Evolutionary conservation across 2,888 invertebrate genomes (phyloP).

Genomic region (Diarsia brunnea): DNA sequence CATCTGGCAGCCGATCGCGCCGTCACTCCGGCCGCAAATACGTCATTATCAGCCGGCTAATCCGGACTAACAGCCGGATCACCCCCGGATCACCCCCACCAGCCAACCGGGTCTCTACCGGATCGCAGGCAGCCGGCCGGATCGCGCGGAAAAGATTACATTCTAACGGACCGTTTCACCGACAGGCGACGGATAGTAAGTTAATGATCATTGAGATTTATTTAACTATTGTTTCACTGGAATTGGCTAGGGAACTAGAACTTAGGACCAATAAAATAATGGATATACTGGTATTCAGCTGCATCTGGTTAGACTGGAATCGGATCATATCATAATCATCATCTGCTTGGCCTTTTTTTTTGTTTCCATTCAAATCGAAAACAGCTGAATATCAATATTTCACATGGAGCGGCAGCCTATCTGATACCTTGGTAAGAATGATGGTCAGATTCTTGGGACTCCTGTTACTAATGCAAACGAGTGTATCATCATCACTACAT

Average conservation of each 20-base stretch:
- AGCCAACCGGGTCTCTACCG: slow-evolving; percentile 20
- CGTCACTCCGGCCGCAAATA: slow-evolving; percentile 63
- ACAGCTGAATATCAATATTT: not conserved
- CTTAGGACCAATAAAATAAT: too few relatives aligned
- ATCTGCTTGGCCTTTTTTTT: not conserved
- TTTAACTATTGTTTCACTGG: slow-evolving; percentile 35
- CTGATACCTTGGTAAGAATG: too few relatives aligned
- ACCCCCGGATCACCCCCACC: slow-evolving; percentile 18
- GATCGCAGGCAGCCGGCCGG: slow-evolving; percentile 44
- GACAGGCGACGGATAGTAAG: slow-evolving; percentile 49
- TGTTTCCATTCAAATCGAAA: not conserved
- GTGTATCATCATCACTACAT: too few relatives aligned
- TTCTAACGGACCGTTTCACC: slow-evolving; percentile 62
- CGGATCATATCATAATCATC: not conserved
- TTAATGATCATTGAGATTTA: slow-evolving; percentile 60
- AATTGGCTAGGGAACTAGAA: slow-evolving; percentile 2
- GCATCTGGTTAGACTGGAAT: not conserved
- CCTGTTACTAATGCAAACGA: too few relatives aligned
- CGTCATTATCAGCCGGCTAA: slow-evolving; percentile 65
- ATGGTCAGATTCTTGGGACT: too few relatives aligned
- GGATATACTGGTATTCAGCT: not conserved
- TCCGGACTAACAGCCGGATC: slow-evolving; percentile 58
- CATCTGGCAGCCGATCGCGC: slow-evolving; percentile 48
- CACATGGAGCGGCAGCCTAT: too few relatives aligned
- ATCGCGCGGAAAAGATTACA: slow-evolving; percentile 62